Conservation (phyloP, 2,797 vertebrate genomes). For the Clarias pachynema region DNA sequence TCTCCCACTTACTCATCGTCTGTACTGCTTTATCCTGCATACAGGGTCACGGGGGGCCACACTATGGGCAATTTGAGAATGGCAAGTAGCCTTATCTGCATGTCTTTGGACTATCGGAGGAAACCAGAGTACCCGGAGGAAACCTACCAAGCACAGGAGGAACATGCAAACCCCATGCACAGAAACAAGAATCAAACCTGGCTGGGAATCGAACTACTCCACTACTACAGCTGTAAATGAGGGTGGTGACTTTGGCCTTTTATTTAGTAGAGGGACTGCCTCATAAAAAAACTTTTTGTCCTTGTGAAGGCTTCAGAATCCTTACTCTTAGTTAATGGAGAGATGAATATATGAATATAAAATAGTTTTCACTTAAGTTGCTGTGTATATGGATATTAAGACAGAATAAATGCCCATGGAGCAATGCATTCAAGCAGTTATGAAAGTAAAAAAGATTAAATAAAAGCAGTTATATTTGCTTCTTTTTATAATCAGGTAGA, state of each 20-base stretch:
- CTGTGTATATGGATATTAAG: not conserved
- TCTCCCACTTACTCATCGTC: too few relatives aligned
- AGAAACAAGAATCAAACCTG: too few relatives aligned
- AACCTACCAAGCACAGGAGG: too few relatives aligned
- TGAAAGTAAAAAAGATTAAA: not conserved
- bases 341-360: not conserved
- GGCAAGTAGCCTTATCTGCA: too few relatives aligned
- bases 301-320: not conserved
- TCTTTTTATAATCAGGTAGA: not conserved
- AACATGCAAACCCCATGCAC: too few relatives aligned
- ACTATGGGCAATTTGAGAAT: too few relatives aligned
- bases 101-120: too few relatives aligned
- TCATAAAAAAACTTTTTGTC: not conserved
- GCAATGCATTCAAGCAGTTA: not conserved
- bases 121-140: too few relatives aligned
- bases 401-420: not conserved
- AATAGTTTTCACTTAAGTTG: not conserved
- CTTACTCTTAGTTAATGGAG: not conserved
- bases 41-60: too few relatives aligned
- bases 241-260: not conserved
- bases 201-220: too few relatives aligned
- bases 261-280: not conserved
- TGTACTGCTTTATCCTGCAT: too few relatives aligned
- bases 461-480: not conserved
- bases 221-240: not conserved